A percentile compares a stretch with the other conserved stretches of the same genome.
Evolutionary conservation across 2,888 invertebrate genomes (phyloP).

Genomic region (Dusona sp.): DNA sequence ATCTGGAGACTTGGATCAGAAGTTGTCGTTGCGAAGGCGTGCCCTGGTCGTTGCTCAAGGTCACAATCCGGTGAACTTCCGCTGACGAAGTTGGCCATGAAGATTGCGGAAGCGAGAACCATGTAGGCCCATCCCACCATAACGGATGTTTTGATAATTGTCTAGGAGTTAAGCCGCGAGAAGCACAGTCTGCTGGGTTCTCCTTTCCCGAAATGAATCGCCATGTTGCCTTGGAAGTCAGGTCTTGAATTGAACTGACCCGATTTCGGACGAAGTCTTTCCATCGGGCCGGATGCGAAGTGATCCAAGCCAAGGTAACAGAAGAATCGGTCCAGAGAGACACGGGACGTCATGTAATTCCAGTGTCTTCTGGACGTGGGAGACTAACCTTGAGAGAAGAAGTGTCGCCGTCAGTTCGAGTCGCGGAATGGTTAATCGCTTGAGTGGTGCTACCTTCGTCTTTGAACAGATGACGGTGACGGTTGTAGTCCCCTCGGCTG

Average conservation of each 20-base stretch:
- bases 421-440: no score
- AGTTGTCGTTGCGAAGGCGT: background rate
- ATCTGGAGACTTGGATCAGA: background rate
- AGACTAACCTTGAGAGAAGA: slow-evolving; percentile 23
- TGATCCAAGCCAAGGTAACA: slow-evolving; percentile 54
- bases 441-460: slow-evolving; percentile 45
- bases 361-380: background rate
- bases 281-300: no score
- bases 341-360: background rate
- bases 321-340: slow-evolving; percentile 65
- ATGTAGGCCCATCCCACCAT: slow-evolving; percentile 44
- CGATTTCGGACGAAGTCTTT: no score
- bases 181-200: no score
- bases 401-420: no score
- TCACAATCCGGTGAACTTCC: background rate
- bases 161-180: slow-evolving; percentile 21
- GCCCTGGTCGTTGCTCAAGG: slow-evolving; percentile 23
- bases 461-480: slow-evolving; percentile 45
- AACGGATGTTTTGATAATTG: slow-evolving; percentile 23
- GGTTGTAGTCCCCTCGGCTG: slow-evolving; percentile 27
- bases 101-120: background rate
- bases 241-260: no score
- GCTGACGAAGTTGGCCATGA: slow-evolving; percentile 14
- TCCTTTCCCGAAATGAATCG: slow-evolving; percentile 34
- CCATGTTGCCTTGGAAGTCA: no score